Evolutionary conservation across 2,888 invertebrate genomes (phyloP), one percentile per base, ranked within the genome.

Genomic region (Troides oblongomaculatus): DNA sequence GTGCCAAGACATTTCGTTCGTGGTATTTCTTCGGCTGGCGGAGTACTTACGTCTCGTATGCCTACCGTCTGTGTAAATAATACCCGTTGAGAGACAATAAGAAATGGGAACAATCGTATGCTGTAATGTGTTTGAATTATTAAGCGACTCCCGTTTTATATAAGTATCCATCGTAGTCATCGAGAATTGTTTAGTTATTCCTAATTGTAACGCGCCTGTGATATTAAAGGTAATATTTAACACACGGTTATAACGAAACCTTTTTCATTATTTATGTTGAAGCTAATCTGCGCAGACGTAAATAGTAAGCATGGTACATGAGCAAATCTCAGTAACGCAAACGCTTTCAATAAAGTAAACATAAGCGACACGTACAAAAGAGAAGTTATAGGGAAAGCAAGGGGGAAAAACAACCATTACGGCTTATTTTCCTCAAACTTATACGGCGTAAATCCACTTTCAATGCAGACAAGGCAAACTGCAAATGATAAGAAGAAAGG

Each of bases 101-200:
- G 83, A 85, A 86, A 86, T 86, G 83, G 79, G 81, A 83, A 87
- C 87, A 86, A 90, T 90, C 86, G 84, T 82, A 79, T 77, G 81
- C 80, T 84, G 84, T 88, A 86, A 84, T 86, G 83, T 88, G 82
- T 86, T 89, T 90, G 90, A 90, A 90, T 90, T 90, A 91, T 90
- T 87, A 88, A 85, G 80, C 83, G 80, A 81, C 79, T 80, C 80
- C 78, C 71, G 77, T 76, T 75, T 81, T 76, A 76, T 73, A 72
- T n/a, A 14, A 46, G 46, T 46, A 46, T 12, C 46, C 14, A 46
- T 46, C 6, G 43, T 12, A 5, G 43, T 10, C 14, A 14, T 46
- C 14, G 46, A 46, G 46, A 46, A 46, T 12, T 46, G 46, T 46
- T 46, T 46, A 4, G 4, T 46, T 46, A 46, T 46, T 46, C 12